Conservation (phyloP, 1,140 invertebrate genomes). For the Neodiprion pinetum region DNA sequence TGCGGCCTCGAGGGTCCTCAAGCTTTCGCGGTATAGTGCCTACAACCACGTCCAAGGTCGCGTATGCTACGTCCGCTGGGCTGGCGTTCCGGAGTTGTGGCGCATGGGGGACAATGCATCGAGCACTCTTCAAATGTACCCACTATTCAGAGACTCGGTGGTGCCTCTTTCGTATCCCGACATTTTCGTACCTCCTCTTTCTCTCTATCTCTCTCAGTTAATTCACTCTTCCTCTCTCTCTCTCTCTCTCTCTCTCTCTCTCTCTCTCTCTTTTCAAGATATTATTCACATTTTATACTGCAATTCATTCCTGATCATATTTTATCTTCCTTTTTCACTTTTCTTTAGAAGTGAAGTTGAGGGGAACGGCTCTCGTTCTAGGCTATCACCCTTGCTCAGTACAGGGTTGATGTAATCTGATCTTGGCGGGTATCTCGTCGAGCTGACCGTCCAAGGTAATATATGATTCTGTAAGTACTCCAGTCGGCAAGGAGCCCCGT, state of each 20-base stretch:
- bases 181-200: too few relatives aligned
- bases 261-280: background rate
- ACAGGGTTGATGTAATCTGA: background rate
- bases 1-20: conserved; percentile 58
- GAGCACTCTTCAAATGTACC: conserved; percentile 44
- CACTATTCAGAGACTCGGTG: background rate
- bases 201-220: background rate
- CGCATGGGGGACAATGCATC: conserved; percentile 25
- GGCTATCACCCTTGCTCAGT: too few relatives aligned
- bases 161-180: too few relatives aligned
- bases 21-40: conserved; percentile 27
- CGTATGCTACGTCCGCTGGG: background rate
- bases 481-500: background rate
- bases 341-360: too few relatives aligned
- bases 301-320: too few relatives aligned
- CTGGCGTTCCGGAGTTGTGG: background rate
- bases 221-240: conserved; percentile 31
- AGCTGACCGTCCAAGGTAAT: background rate
- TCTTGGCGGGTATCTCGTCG: background rate
- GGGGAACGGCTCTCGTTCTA: too few relatives aligned
- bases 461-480: background rate
- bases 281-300: too few relatives aligned
- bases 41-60: background rate
- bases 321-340: too few relatives aligned
- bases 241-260: background rate